Base-by-base conservation (phyloP, 2,888 invertebrate species). In the Idaea dimidiata region DNA sequence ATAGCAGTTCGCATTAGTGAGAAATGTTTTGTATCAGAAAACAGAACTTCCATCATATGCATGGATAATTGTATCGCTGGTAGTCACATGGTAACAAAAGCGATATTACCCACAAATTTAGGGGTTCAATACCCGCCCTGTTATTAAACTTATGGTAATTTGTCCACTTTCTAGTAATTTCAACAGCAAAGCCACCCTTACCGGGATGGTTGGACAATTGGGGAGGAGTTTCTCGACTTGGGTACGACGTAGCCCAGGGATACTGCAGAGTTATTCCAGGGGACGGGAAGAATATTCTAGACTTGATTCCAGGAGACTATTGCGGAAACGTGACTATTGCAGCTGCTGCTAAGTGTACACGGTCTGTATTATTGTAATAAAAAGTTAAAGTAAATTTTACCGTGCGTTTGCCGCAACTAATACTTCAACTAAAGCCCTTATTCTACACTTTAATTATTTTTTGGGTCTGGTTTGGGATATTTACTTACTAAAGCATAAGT, bases 121-220 rank as follows among this genome's bases (percentile, higher is more conserved):
- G 7, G 33, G 33, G 3, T 10, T 33, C 7, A 24, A 24, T 33
- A 33, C 10, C 14, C 10, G 14, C 14, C 24, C 57, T 33, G 6
- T 54, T 17, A 31, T 16, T 16, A 2, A 2, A 53, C 24, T 4
- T 57, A 57, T 55, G 57, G 6, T 56, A 56, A 31, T 5, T 17
- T 18, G 10, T 53, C 7, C 7, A 17, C 17, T 31, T 18, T 62
- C 57, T 57, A 94, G 95, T 91, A 80, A 93, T 94, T 67, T 94
- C 95, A 57, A 94, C 95, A 10, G 89, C 93, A 75, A 93, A 93
- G 67, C 95, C 95, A 74, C 96, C 96, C 0, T 89, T 95, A 66
- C 94, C 95, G 74, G 97, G 97, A 59, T 99, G 98, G 98, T 95
- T 98, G 65, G 98, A 98, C 86, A 98, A 97, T 83, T 95, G 96